Conservation (phyloP, 2,888 invertebrate genomes). For the Theretra japonica region DNA sequence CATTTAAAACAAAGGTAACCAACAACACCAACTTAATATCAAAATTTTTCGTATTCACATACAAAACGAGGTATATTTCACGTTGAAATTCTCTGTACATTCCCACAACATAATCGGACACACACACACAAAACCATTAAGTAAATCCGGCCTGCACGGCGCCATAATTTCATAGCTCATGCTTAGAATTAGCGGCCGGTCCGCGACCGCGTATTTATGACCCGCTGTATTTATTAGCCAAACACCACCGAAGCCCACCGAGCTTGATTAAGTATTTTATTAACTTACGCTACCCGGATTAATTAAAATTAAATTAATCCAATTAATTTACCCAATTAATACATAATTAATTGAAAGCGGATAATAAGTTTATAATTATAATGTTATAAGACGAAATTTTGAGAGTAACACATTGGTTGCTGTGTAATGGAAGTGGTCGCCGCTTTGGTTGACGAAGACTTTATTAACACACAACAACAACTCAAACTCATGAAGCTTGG, state of each 20-base stretch:
- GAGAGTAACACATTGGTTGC: too few species aligned
- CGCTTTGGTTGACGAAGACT: too few species aligned
- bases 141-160: not conserved
- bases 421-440: too few species aligned
- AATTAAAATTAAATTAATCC: too few species aligned
- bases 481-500: too few species aligned
- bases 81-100: not conserved
- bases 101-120: conserved; percentile 2
- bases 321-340: too few species aligned
- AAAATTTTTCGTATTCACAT: not conserved
- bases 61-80: not conserved
- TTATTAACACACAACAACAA: too few species aligned
- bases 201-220: not conserved
- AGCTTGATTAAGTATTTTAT: not conserved
- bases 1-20: too few species aligned
- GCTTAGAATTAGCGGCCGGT: not conserved
- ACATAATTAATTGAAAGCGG: too few species aligned
- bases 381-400: too few species aligned
- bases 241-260: not conserved
- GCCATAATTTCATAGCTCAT: conserved; percentile 3
- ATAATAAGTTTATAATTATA: too few species aligned
- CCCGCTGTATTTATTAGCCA: not conserved
- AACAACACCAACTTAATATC: too few species aligned
- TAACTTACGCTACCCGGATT: not conserved
- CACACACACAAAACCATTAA: not conserved